Evolutionary conservation across 2,797 vertebrate genomes (phyloP).

Genomic region (Lerista edwardsae): DNA sequence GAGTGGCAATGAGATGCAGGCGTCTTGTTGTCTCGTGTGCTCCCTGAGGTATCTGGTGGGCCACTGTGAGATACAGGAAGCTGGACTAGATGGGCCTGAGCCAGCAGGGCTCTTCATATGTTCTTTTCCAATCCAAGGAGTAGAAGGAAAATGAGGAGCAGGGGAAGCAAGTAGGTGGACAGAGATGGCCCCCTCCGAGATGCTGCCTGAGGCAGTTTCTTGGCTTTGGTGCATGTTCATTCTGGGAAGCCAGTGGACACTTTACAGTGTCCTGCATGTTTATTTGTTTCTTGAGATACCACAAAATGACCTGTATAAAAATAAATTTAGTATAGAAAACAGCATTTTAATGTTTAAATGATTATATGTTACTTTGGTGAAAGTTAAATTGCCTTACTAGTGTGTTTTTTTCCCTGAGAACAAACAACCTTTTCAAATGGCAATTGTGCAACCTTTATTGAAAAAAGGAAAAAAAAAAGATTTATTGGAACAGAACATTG

Average conservation of each 20-base stretch:
- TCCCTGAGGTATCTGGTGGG: too few relatives aligned
- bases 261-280: not conserved
- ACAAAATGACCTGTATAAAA: not conserved
- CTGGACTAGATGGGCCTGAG: too few relatives aligned
- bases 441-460: not conserved
- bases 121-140: too few relatives aligned
- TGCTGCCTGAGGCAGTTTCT: not conserved
- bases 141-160: too few relatives aligned
- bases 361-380: not conserved
- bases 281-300: not conserved
- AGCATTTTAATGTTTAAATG: not conserved
- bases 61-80: too few relatives aligned
- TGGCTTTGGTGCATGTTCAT: not conserved
- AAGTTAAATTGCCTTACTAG: constrained; percentile 14
- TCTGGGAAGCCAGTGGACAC: constrained; percentile 19
- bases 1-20: too few relatives aligned
- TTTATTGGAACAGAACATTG: constrained; percentile 14
- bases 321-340: not conserved
- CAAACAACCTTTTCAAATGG: not conserved
- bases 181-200: too few relatives aligned
- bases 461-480: not conserved
- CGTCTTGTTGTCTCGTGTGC: too few relatives aligned
- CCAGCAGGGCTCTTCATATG: too few relatives aligned
- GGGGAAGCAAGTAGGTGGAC: too few relatives aligned
- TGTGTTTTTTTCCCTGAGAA: not conserved